phyloP scores from a whole-genome alignment of 1,140 invertebrate genomes.

The Drosophila rhopaloa region DNA sequence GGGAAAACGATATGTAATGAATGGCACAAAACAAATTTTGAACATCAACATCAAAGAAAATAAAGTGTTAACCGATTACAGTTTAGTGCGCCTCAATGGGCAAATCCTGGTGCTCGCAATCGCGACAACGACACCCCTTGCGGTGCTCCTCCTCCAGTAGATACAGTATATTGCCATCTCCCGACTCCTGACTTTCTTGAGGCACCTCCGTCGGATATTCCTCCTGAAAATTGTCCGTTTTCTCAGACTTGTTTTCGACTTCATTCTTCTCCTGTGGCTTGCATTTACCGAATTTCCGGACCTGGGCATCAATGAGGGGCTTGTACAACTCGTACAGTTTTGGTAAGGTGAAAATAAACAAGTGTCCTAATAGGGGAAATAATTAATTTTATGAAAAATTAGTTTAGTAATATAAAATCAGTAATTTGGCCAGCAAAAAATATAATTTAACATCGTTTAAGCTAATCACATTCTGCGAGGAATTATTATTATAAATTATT shows the following conservation, averaged over 20 bases:
- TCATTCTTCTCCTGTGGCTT: background rate
- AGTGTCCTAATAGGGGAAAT: background rate
- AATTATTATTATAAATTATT: no score
- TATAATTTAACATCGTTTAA: no score
- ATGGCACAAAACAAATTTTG: conserved; percentile 17
- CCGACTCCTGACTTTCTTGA: background rate
- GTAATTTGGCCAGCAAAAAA: no score
- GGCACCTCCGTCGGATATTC: background rate
- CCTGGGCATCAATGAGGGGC: conserved; percentile 26
- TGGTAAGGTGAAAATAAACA: conserved; percentile 58
- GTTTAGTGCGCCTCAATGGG: conserved; percentile 16
- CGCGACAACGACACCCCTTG: conserved; percentile 29
- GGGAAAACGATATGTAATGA: conserved; percentile 5
- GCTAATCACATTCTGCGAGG: no score
- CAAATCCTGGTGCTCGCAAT: conserved; percentile 32
- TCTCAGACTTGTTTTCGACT: background rate
- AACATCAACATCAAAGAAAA: conserved; percentile 3
- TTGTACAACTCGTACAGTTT: conserved; percentile 58
- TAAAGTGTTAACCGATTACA: background rate
- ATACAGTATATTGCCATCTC: conserved; percentile 1
- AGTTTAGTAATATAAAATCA: background rate
- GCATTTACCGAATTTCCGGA: conserved; percentile 8
- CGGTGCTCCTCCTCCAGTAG: conserved; percentile 34
- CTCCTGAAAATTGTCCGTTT: background rate
- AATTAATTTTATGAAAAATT: no score